phyloP scores from a whole-genome alignment of 1,140 invertebrate species.

The Medauroidea extradentata region DNA sequence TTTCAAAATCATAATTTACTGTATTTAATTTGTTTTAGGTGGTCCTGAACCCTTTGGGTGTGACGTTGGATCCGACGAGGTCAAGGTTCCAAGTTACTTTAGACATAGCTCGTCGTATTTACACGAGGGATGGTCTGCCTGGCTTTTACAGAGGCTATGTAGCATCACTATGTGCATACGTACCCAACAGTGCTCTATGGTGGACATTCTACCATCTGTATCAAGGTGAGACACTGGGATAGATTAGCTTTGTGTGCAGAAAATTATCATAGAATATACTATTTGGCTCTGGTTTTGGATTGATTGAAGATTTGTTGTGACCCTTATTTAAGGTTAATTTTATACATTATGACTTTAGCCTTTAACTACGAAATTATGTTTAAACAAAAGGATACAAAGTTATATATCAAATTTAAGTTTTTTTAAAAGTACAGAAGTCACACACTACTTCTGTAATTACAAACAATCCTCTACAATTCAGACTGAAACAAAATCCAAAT shows the following conservation, averaged over 20 bases:
- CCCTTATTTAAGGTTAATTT: neutral
- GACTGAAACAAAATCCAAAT: no score
- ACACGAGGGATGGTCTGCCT: constrained; percentile 70
- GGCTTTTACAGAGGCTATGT: constrained; percentile 94
- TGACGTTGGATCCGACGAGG: constrained; percentile 54
- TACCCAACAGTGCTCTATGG: constrained; percentile 94
- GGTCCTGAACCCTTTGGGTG: constrained; percentile 64
- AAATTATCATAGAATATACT: no score
- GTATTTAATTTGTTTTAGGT: constrained; percentile 47
- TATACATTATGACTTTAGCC: neutral
- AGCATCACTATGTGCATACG: constrained; percentile 87
- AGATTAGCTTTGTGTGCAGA: no score
- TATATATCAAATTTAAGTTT: no score
- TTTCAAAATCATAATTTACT: no score
- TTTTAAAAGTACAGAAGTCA: no score
- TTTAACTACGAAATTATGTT: no score
- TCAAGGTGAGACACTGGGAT: constrained; percentile 69
- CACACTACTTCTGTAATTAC: no score
- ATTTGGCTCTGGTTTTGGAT: no score
- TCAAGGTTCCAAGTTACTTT: constrained; percentile 58
- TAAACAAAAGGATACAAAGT: no score
- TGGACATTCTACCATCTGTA: constrained; percentile 94
- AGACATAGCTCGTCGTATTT: constrained; percentile 70
- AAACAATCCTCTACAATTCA: no score
- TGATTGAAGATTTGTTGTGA: no score